Base-by-base conservation (phyloP, 2,888 invertebrate species). In the Diaprepes abbreviatus region DNA sequence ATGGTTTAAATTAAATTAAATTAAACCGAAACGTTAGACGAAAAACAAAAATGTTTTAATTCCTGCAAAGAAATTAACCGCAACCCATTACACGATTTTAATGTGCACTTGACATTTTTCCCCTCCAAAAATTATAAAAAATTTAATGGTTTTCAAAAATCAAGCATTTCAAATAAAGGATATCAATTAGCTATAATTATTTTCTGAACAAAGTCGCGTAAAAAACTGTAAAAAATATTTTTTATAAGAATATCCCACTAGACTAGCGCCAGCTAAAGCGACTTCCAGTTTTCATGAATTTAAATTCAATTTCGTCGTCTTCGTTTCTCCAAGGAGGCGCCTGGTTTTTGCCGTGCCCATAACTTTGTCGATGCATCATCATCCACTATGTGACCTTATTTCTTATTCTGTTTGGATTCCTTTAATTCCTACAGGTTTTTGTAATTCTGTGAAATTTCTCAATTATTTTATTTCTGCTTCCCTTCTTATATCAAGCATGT, bases 201-300 rank as follows among this genome's bases (percentile, higher is more conserved):
- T n/a, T n/a, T n/a, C n/a, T n/a, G n/a, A n/a, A n/a, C n/a, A n/a
- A n/a, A n/a, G n/a, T n/a, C n/a, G n/a, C n/a, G n/a, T n/a, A n/a
- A n/a, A n/a, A n/a, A n/a, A n/a, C n/a, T n/a, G n/a, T n/a, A n/a
- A n/a, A n/a, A n/a, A n/a, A 36, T 36, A 21, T 21, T 58, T 43
- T 59, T 59, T 45, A 9, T 28, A 14, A 28, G 59, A 59, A 59
- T 45, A 17, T 21, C 59, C 45, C 59, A 59, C 5, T 43, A 59
- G 43, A 59, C 28, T 33, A 59, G 38, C 28, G 43, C 28, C 43
- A 59, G 43, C 19, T 14, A 17, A 78, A 59, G 79, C 80, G 80
- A 81, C 81, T 81, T 81, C 79, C 81, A 81, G 79, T 81, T 82
- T 82, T 82, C 82, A 82, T 82, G 82, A 82, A 82, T 82, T 82